phyloP scores from a whole-genome alignment of 2,113 vertebrate genomes.

The Caranx melampygus region DNA sequence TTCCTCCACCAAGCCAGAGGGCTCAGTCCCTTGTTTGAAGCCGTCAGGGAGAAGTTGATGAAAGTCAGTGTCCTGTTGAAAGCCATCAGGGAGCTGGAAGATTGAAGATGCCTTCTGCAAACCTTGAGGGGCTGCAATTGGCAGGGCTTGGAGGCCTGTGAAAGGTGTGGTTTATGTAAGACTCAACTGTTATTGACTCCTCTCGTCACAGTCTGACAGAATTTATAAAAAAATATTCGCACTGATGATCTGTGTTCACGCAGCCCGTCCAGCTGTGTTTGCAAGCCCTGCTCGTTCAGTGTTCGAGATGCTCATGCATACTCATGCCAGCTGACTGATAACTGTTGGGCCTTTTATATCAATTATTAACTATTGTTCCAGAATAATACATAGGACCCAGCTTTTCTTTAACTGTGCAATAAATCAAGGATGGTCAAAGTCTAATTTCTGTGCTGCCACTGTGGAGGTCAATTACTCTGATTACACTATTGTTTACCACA shows the following conservation, averaged over 20 bases:
- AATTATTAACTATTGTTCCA: constrained; percentile 56
- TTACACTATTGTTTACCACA: neutral
- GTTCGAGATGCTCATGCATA: neutral
- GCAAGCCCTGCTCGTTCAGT: neutral
- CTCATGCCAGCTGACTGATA: neutral
- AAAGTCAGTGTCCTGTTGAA: constrained; percentile 5
- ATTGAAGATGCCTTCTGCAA: constrained; percentile 9
- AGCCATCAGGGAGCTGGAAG: constrained; percentile 31
- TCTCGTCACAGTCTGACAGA: neutral
- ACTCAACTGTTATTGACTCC: neutral
- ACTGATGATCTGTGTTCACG: neutral
- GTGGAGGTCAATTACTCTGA: constrained; percentile 4
- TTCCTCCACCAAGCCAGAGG: constrained; percentile 67
- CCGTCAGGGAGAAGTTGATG: neutral
- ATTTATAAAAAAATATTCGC: neutral
- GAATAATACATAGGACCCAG: neutral
- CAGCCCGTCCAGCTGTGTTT: neutral
- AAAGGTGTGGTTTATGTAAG: neutral
- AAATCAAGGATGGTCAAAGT: constrained; percentile 50
- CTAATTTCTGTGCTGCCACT: neutral
- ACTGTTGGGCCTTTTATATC: neutral
- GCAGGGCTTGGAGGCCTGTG: constrained; percentile 74
- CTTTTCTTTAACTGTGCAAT: constrained; percentile 19
- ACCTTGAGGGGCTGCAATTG: constrained; percentile 32
- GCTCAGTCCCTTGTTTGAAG: constrained; percentile 75